These are phyloP conservation scores for Myrmecobius fasciatus DNA, from an alignment of 2,113 vertebrate species.

Conservation along the genomic window DNA sequence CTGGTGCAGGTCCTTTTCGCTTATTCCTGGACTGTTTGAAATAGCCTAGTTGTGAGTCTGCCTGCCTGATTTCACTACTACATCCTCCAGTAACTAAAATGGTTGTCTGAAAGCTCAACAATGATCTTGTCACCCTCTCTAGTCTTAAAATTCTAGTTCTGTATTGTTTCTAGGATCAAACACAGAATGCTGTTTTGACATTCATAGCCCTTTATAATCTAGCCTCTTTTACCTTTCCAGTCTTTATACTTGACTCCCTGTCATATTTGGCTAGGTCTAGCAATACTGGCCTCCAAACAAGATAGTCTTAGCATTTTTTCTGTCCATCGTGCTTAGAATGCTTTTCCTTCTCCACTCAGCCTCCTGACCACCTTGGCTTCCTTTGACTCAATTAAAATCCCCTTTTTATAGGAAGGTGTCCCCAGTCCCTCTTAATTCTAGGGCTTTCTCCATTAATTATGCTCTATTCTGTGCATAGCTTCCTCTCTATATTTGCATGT, in stretches of 20 bases:
- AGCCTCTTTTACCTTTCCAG: neutral
- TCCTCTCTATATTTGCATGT: neutral
- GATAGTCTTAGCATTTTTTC: neutral
- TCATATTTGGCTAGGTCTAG: neutral
- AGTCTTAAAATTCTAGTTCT: neutral
- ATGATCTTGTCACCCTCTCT: neutral
- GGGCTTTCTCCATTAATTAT: neutral
- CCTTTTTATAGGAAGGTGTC: neutral
- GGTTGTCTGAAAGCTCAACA: neutral
- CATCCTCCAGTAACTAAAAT: neutral
- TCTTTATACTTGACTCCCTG: neutral
- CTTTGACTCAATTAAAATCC: neutral
- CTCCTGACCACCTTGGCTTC: neutral
- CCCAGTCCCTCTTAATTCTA: neutral
- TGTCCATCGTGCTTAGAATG: neutral
- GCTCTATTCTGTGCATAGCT: neutral
- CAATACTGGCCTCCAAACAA: neutral
- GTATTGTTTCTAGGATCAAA: neutral
- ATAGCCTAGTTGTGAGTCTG: neutral
- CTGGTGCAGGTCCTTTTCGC: neutral
- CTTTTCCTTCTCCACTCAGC: neutral
- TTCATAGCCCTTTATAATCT: neutral
- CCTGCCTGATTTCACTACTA: neutral
- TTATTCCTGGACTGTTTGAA: neutral
- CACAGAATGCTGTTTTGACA: neutral